These are phyloP conservation scores for Napeogenes sylphis DNA, from an alignment of 2,888 invertebrate species.

Conservation along the genomic window DNA sequence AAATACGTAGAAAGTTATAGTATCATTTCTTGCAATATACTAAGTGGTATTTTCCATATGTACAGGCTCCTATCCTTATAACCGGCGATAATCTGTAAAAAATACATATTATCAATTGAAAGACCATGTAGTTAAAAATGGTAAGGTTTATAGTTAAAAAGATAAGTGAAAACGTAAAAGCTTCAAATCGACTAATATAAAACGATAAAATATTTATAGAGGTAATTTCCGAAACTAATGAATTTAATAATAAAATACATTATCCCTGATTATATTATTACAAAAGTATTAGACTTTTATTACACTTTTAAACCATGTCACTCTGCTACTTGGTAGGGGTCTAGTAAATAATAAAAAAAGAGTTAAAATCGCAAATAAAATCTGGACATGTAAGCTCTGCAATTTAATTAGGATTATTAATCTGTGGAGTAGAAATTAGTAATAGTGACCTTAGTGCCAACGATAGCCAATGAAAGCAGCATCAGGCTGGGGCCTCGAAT, in stretches of 20 bases:
- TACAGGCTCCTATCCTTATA: constrained; percentile 82
- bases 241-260: too few relatives aligned
- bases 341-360: too few relatives aligned
- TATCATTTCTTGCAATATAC: constrained; percentile 70
- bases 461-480: constrained; percentile 83
- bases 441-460: constrained; percentile 77
- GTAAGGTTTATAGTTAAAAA: too few relatives aligned
- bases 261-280: too few relatives aligned
- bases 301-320: too few relatives aligned
- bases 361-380: too few relatives aligned
- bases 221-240: too few relatives aligned
- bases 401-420: too few relatives aligned
- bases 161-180: constrained; percentile 1
- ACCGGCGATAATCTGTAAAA: constrained; percentile 81
- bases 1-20: constrained; percentile 48
- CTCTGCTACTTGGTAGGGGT: too few relatives aligned
- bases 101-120: constrained; percentile 27
- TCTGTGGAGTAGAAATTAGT: neutral
- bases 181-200: neutral
- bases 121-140: too few relatives aligned
- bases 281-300: too few relatives aligned
- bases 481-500: constrained; percentile 84
- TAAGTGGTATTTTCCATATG: constrained; percentile 80
- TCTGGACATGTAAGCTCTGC: too few relatives aligned
- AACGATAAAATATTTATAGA: neutral